Evolutionary conservation across 2,888 invertebrate genomes (phyloP).

Genomic region (Apamea anceps): DNA sequence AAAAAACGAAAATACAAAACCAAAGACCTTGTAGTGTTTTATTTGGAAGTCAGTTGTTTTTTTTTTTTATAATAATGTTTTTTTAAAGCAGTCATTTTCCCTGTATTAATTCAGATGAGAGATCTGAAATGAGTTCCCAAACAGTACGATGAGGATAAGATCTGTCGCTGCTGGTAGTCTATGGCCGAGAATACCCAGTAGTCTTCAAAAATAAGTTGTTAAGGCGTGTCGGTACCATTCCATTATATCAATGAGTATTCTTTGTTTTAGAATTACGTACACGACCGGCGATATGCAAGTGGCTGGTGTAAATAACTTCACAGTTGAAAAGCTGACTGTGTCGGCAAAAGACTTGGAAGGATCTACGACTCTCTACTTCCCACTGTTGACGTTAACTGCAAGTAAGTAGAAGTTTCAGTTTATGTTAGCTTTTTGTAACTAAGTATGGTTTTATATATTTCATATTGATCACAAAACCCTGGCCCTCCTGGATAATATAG

Average conservation of each 20-base stretch:
- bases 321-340: slow-evolving; percentile 67
- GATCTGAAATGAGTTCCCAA: neutral
- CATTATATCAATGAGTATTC: neutral
- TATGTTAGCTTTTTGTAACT: neutral
- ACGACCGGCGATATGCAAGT: slow-evolving; percentile 70
- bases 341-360: slow-evolving; percentile 62
- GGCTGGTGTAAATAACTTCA: slow-evolving; percentile 70
- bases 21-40: too few species aligned
- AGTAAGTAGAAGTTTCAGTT: slow-evolving; percentile 59
- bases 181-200: too few species aligned
- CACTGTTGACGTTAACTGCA: slow-evolving; percentile 67
- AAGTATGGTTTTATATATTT: neutral
- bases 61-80: too few species aligned
- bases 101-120: neutral
- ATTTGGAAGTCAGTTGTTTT: too few species aligned
- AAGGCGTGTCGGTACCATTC: neutral
- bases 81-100: neutral
- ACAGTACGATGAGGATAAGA: neutral
- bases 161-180: neutral
- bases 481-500: neutral
- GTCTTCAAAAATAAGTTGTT: neutral
- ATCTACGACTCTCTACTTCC: slow-evolving; percentile 65
- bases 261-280: slow-evolving; percentile 67
- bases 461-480: neutral
- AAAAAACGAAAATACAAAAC: too few species aligned